Conservation (phyloP, 2,113 vertebrate species). For the Pampusana beccarii region DNA sequence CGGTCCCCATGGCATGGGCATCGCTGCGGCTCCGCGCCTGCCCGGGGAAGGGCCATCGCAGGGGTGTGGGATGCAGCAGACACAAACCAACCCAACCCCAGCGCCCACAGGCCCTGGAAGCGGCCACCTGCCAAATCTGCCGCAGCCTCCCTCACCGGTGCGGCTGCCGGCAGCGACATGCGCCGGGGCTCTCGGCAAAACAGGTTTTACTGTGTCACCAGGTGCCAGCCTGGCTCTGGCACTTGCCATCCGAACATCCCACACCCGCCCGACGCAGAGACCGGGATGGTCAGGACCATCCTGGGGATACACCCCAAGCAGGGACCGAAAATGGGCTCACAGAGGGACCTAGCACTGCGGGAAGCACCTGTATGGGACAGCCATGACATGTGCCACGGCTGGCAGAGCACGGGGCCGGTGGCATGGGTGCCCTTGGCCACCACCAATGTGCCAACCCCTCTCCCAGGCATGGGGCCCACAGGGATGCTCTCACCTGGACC, state of each 20-base stretch:
- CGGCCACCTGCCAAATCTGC: not conserved
- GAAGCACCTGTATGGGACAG: fast-evolving
- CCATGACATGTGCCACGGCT: fast-evolving
- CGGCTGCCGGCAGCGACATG: not conserved
- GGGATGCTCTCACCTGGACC: not conserved
- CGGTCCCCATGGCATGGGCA: fast-evolving
- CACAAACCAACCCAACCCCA: not conserved
- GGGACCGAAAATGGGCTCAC: fast-evolving
- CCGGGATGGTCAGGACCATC: fast-evolving
- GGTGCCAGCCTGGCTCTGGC: not conserved
- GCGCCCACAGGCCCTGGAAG: not conserved
- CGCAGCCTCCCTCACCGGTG: not conserved
- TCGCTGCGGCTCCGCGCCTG: fast-evolving
- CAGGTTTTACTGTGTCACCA: not conserved
- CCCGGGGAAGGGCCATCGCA: fast-evolving
- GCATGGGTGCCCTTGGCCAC: fast-evolving
- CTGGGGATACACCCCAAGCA: fast-evolving
- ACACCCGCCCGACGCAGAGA: fast-evolving
- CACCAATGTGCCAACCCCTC: fast-evolving
- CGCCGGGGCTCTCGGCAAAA: not conserved
- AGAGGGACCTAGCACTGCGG: fast-evolving
- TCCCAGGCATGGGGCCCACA: fast-evolving
- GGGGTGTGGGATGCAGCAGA: not conserved
- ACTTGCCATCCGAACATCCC: fast-evolving
- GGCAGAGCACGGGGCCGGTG: too few relatives aligned